phyloP scores from a whole-genome alignment of 37 sponge, comb jelly and placozoan genomes.

The Halisarca cf. caerulea region DNA sequence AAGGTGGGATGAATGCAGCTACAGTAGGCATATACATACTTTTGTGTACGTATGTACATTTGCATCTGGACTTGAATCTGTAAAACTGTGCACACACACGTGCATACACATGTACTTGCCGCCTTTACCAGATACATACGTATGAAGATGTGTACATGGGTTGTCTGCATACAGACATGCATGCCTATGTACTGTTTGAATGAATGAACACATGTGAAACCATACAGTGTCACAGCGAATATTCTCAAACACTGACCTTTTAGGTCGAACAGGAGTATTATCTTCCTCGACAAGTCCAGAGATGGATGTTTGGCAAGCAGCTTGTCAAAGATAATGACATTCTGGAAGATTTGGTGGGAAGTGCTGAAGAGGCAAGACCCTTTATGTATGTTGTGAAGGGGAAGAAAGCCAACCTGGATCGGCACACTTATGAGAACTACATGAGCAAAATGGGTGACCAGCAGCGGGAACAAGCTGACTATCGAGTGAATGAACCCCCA shows the following conservation, averaged over 20 bases:
- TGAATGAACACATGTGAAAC: too few species aligned
- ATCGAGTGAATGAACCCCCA: neutral
- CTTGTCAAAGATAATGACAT: slow-evolving; percentile 37
- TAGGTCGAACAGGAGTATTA: slow-evolving; percentile 54
- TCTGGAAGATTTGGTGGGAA: neutral
- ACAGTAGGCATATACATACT: neutral
- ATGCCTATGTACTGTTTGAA: too few species aligned
- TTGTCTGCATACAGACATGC: too few species aligned
- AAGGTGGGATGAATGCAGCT: too few species aligned
- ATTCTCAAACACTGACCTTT: neutral
- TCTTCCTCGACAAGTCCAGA: slow-evolving; percentile 58
- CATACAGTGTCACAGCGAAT: too few species aligned
- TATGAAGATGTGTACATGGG: neutral
- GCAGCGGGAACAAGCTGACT: slow-evolving; percentile 24
- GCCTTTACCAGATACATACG: neutral
- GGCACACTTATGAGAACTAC: neutral
- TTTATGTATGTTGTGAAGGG: slow-evolving; percentile 73
- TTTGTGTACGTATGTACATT: too few species aligned
- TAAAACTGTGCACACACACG: neutral
- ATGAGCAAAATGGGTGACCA: slow-evolving; percentile 8
- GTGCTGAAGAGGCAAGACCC: neutral
- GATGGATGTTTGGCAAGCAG: slow-evolving; percentile 69
- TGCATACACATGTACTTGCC: neutral
- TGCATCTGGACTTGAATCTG: neutral
- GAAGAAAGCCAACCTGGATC: slow-evolving; percentile 59